These are phyloP conservation scores for Ceratoteleas bidentatus DNA, from an alignment of 1,140 invertebrate species.

Conservation along the genomic window DNA sequence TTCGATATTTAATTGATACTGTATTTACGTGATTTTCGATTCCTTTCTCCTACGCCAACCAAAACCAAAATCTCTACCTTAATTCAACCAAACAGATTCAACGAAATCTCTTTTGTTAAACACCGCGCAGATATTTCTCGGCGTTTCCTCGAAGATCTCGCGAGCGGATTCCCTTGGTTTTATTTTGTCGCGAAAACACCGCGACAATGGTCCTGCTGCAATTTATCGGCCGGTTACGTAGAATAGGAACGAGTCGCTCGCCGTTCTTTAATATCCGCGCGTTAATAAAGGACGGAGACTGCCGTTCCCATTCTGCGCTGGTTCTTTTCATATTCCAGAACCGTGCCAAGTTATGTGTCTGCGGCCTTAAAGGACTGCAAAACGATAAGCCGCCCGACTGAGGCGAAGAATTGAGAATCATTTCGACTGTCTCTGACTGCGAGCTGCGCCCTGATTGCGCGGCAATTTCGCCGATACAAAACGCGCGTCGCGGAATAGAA, in stretches of 20 bases:
- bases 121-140: too few species aligned
- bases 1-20: too few species aligned
- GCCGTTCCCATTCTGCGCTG: constrained; percentile 19
- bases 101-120: too few species aligned
- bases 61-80: too few species aligned
- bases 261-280: constrained; percentile 36
- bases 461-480: constrained; percentile 37
- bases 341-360: constrained; percentile 58
- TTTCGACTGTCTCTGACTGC: constrained; percentile 32
- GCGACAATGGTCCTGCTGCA: constrained; percentile 12
- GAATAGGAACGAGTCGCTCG: constrained; percentile 16
- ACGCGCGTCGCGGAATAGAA: constrained; percentile 5
- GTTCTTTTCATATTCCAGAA: constrained; percentile 59
- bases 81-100: too few species aligned
- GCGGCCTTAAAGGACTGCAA: constrained; percentile 50
- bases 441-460: constrained; percentile 19
- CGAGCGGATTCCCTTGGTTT: constrained; percentile 4
- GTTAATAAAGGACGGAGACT: constrained; percentile 49
- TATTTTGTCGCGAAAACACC: constrained; percentile 25
- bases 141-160: too few species aligned
- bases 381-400: constrained; percentile 44
- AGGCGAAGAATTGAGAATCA: constrained; percentile 58
- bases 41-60: too few species aligned
- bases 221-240: constrained; percentile 32
- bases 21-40: too few species aligned